Percentiles rank a stretch among this genome's conserved stretches.
These are phyloP conservation scores for Dolichopus griseipennis DNA, from an alignment of 2,888 invertebrate genomes.

Conservation along the genomic window DNA sequence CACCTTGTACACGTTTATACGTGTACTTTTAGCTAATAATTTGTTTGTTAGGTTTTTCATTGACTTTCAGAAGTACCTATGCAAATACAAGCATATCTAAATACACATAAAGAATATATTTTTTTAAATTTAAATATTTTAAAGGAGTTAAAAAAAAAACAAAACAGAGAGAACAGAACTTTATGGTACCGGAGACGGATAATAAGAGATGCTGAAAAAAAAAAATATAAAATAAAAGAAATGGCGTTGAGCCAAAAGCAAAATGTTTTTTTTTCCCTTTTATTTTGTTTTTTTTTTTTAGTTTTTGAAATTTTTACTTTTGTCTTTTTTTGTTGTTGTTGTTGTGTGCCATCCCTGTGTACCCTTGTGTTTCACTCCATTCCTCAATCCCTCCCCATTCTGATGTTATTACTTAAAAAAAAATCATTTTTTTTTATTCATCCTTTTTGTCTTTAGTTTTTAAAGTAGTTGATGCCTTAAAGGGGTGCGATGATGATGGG, in stretches of 20 bases:
- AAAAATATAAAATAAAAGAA: not conserved
- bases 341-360: not conserved
- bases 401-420: too few species aligned
- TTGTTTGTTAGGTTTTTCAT: too few species aligned
- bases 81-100: too few species aligned
- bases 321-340: not conserved
- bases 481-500: conserved; percentile 4
- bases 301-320: not conserved
- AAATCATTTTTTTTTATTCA: not conserved
- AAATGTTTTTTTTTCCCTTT: not conserved
- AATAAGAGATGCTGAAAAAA: not conserved
- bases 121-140: too few species aligned
- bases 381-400: too few species aligned
- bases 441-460: not conserved
- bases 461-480: conserved; percentile 2
- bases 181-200: not conserved
- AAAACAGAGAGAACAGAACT: not conserved
- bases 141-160: too few species aligned
- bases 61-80: too few species aligned
- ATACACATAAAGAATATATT: too few species aligned
- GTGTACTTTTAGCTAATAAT: too few species aligned
- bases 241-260: not conserved
- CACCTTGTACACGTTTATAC: too few species aligned
- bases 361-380: not conserved
- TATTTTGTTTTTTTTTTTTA: not conserved